Evolutionary conservation across 2,888 invertebrate genomes (phyloP), one percentile per base, ranked within the genome.

Genomic region (Muscina levida): DNA sequence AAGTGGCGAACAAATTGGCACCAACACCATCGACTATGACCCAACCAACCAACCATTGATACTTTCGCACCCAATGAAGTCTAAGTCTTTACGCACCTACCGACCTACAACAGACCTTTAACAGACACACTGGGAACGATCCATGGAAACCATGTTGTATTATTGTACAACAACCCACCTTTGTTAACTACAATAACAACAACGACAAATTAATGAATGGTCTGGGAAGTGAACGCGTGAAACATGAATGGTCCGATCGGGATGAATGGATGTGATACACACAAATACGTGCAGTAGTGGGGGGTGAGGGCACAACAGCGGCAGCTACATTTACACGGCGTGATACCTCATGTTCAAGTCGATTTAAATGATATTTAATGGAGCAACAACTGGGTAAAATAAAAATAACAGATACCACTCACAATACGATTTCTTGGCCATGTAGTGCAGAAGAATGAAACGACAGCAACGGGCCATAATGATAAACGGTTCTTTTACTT

Each of bases 351-450:
- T 75, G 79, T 72, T 79, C 24, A 75, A 68, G 59, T 68, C 68
- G 56, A 68, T 79, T 79, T 79, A 76, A 75, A 79, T 72, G 75
- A 53, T 75, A 72, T 75, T 75, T 79, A 75, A 75, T 75, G 67
- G 74, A 70, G 56, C 77, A 68, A 67, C 71, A 66, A 42, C 70
- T n/a, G n/a, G n/a, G n/a, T n/a, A n/a, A n/a, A n/a, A n/a, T n/a
- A 77, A 71, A 4, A 8, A 46, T 15, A 15, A 57, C 31, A 57
- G n/a, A n/a, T n/a, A n/a, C 44, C 53, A 56, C 31, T 31, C 57
- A 59, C 56, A n/a, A 42, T 26, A 57, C 67, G 48, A 53, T 65
- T 71, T 70, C 19, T 66, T 62, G 66, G 39, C 73, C 72, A 77
- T 73, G 68, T 72, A 48, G 19, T 51, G 53, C 37, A 53, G 8